phyloP scores from a whole-genome alignment of 2,113 vertebrate species.

The Eupsittula cactorum region DNA sequence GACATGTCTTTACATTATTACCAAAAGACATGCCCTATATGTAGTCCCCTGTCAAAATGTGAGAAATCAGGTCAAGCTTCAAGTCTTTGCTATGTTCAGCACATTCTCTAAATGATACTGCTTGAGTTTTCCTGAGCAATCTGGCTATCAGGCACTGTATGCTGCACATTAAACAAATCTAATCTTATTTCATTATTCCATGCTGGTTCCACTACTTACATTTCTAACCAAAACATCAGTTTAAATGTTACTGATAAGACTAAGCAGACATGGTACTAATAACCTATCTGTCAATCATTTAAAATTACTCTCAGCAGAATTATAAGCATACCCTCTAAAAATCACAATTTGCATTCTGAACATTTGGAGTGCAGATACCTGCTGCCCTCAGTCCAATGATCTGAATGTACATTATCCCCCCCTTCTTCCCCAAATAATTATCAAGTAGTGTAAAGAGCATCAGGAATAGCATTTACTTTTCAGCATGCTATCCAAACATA shows the following conservation, averaged over 20 bases:
- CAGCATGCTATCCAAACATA: slow-evolving; percentile 50
- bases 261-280: slow-evolving; percentile 62
- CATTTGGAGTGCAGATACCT: slow-evolving; percentile 41
- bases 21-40: slow-evolving; percentile 46
- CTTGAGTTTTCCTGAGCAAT: not conserved
- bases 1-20: slow-evolving; percentile 47
- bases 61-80: slow-evolving; percentile 48
- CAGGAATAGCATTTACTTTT: slow-evolving; percentile 63
- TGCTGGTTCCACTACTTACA: slow-evolving; percentile 46
- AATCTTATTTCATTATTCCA: slow-evolving; percentile 69
- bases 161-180: slow-evolving; percentile 56
- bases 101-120: slow-evolving; percentile 41
- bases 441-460: slow-evolving; percentile 29
- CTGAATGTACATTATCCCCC: slow-evolving; percentile 42
- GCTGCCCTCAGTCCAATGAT: slow-evolving; percentile 59
- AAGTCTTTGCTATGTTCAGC: slow-evolving; percentile 5
- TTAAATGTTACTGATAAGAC: slow-evolving; percentile 72
- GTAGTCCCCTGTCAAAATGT: slow-evolving; percentile 27
- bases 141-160: slow-evolving; percentile 12
- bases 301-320: slow-evolving; percentile 72
- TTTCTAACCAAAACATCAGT: slow-evolving; percentile 64
- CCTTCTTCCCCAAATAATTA: slow-evolving; percentile 61
- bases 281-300: slow-evolving; percentile 74
- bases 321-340: slow-evolving; percentile 58
- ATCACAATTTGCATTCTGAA: slow-evolving; percentile 64